These are phyloP conservation scores for Penaeus indicus DNA, from an alignment of 1,140 invertebrate species.

Conservation along the genomic window DNA sequence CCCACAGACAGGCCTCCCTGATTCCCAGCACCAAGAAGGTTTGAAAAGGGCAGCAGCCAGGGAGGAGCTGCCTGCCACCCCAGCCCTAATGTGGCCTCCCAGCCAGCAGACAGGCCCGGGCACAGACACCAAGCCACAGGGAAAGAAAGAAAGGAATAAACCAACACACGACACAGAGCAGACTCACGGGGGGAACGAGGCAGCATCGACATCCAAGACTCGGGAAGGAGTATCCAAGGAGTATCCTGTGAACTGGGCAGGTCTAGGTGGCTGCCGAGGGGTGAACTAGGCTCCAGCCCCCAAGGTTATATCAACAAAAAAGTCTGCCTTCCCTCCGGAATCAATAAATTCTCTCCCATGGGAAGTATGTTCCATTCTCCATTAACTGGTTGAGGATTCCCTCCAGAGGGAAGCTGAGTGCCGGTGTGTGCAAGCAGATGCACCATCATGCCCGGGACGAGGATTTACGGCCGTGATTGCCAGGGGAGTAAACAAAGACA, in stretches of 20 bases:
- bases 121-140: no score
- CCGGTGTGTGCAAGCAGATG: neutral
- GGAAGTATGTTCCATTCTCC: neutral
- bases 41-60: no score
- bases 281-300: slow-evolving; percentile 47
- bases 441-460: slow-evolving; percentile 10
- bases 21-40: no score
- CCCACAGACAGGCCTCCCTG: no score
- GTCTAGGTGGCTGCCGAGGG: slow-evolving; percentile 28
- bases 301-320: slow-evolving; percentile 59
- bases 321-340: slow-evolving; percentile 59
- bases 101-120: no score
- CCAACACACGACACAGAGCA: neutral
- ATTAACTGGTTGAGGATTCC: neutral
- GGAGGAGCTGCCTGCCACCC: no score
- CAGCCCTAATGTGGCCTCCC: no score
- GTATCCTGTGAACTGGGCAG: neutral
- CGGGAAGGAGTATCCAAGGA: no score
- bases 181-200: no score
- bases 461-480: slow-evolving; percentile 16
- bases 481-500: slow-evolving; percentile 55
- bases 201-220: no score
- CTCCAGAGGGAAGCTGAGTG: no score
- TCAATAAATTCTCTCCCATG: slow-evolving; percentile 56
- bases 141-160: no score